Conservation (phyloP, 2,797 vertebrate genomes). For the Hapalemur alaotrensis region DNA sequence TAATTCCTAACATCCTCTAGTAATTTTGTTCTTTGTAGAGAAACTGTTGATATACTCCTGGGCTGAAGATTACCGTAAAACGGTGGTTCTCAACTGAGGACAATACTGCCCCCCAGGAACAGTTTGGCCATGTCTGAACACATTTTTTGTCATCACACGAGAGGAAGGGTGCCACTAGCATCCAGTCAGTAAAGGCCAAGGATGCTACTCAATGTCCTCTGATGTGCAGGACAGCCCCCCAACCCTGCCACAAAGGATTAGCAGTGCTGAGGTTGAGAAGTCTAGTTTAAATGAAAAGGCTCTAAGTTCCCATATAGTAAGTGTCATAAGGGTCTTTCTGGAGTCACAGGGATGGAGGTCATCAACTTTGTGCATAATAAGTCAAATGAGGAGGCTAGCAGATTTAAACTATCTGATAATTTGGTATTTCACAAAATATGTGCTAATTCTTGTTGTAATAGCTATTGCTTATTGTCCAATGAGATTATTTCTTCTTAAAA, state of each 20-base stretch:
- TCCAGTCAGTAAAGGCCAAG: not conserved
- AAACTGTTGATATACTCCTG: not conserved
- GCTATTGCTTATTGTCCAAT: not conserved
- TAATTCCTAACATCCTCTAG: not conserved
- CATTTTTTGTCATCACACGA: not conserved
- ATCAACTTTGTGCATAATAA: not conserved
- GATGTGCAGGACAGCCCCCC: not conserved
- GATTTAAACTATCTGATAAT: not conserved
- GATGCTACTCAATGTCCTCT: not conserved
- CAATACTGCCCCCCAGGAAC: not conserved
- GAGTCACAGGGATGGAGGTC: not conserved
- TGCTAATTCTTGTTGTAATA: not conserved
- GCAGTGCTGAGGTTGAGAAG: not conserved
- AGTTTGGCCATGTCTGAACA: not conserved
- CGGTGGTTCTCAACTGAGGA: not conserved
- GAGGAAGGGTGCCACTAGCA: not conserved
- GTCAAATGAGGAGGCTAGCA: not conserved
- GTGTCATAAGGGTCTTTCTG: not conserved
- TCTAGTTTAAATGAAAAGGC: not conserved
- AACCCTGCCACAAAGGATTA: not conserved
- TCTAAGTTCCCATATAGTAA: not conserved
- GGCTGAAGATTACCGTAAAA: not conserved
- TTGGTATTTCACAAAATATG: constrained; percentile 8
- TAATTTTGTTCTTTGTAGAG: not conserved
- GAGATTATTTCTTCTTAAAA: constrained; percentile 29